Evolutionary conservation across 2,797 vertebrate species (phyloP).

Genomic region (Jordanella pulchra): DNA sequence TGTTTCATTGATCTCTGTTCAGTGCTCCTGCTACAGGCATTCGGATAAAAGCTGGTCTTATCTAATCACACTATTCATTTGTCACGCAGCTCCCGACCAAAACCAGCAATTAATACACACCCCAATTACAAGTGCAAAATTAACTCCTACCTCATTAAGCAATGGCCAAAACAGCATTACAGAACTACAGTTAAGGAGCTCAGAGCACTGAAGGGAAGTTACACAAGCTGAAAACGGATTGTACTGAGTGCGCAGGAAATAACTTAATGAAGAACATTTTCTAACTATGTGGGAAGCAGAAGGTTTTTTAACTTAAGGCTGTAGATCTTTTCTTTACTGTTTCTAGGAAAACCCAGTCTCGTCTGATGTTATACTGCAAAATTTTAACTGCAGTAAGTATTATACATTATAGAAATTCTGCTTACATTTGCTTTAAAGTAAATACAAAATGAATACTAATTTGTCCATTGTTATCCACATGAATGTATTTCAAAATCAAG

Average conservation of each 20-base stretch:
- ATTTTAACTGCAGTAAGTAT: conserved; percentile 1
- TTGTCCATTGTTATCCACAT: conserved; percentile 10
- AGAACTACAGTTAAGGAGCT: conserved; percentile 4
- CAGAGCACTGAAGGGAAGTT: not conserved
- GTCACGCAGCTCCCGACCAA: conserved; percentile 54
- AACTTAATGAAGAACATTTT: conserved; percentile 39
- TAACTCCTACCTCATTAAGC: conserved; percentile 55
- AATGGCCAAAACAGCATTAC: conserved; percentile 19
- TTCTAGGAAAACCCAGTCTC: conserved; percentile 42
- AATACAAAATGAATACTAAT: conserved; percentile 44
- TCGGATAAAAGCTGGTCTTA: conserved; percentile 59
- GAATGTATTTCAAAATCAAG: not conserved
- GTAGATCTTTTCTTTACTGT: conserved; percentile 49
- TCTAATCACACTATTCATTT: conserved; percentile 70
- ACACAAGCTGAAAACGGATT: conserved; percentile 24
- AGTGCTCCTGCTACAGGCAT: conserved; percentile 49
- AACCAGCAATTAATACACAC: conserved; percentile 66
- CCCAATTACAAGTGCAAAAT: conserved; percentile 62
- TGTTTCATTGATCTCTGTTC: conserved; percentile 67
- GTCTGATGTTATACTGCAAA: conserved; percentile 46
- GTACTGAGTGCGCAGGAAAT: conserved; percentile 30
- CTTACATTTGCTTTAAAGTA: not conserved
- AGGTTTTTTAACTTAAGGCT: conserved; percentile 45
- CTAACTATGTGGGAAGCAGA: conserved; percentile 32
- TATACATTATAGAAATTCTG: too few relatives aligned